phyloP scores from a whole-genome alignment of 2,113 vertebrate genomes.

The Chaetorhynchus papuensis region DNA sequence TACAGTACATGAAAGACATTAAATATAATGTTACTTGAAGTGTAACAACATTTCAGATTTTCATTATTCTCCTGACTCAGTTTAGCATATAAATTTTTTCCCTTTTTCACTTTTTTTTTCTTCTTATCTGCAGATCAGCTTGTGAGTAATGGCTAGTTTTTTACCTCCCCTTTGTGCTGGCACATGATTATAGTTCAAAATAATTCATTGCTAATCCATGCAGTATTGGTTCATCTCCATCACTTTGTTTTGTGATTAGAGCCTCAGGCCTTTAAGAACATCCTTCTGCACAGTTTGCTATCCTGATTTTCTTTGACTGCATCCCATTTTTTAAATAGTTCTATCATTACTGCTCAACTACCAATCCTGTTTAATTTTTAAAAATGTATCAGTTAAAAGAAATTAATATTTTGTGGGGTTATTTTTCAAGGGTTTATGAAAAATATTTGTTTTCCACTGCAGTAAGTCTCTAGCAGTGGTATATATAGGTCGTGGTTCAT shows the following conservation, averaged over 20 bases:
- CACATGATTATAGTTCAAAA: conserved; percentile 73
- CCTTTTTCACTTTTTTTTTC: not conserved
- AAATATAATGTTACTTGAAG: conserved; percentile 67
- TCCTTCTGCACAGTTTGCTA: conserved; percentile 54
- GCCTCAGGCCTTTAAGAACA: conserved; percentile 64
- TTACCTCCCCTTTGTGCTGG: conserved; percentile 68
- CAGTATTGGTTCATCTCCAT: conserved; percentile 76
- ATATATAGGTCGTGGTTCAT: conserved; percentile 3
- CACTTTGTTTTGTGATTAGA: conserved; percentile 74
- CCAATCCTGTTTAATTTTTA: conserved; percentile 15
- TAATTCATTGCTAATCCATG: conserved; percentile 80
- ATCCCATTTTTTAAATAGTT: conserved; percentile 64
- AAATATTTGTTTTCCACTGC: conserved; percentile 56
- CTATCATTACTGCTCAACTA: conserved; percentile 24
- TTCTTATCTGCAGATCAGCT: conserved; percentile 68
- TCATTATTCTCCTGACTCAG: conserved; percentile 62
- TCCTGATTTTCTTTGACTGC: conserved; percentile 63
- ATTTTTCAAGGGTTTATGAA: conserved; percentile 62
- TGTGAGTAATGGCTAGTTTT: conserved; percentile 76
- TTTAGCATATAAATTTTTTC: conserved; percentile 65
- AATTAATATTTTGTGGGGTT: conserved; percentile 63
- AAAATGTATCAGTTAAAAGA: conserved; percentile 50
- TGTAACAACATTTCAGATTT: conserved; percentile 68
- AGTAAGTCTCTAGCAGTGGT: conserved; percentile 25
- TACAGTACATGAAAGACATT: conserved; percentile 42